Evolutionary conservation across 2,797 vertebrate species (phyloP).

Genomic region (Monodelphis domestica): DNA sequence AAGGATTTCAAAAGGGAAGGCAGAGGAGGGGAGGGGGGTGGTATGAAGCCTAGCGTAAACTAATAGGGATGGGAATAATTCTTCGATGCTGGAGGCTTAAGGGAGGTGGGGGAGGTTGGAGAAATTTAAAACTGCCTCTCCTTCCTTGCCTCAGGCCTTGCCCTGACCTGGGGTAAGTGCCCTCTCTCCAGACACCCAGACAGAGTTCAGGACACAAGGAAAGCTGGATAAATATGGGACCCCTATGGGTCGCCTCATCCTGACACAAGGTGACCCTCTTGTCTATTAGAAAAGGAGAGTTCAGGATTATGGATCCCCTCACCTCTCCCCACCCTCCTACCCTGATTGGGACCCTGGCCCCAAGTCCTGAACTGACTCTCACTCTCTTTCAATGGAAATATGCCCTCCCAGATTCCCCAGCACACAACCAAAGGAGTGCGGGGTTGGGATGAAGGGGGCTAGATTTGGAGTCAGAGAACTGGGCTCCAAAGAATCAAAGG

Average conservation of each 20-base stretch:
- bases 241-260: constrained; percentile 55
- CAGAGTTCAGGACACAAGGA: constrained; percentile 77
- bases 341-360: constrained; percentile 10
- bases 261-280: constrained; percentile 52
- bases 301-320: not conserved
- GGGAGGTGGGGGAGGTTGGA: constrained; percentile 79
- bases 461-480: not conserved
- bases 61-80: constrained; percentile 82
- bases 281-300: constrained; percentile 22
- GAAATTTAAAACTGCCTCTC: constrained; percentile 85
- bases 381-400: not conserved
- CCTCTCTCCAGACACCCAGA: constrained; percentile 80
- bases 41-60: constrained; percentile 75
- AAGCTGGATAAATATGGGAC: constrained; percentile 82
- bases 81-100: constrained; percentile 81
- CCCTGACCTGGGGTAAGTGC: constrained; percentile 85
- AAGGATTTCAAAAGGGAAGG: constrained; percentile 86
- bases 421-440: not conserved
- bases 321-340: not conserved
- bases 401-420: not conserved
- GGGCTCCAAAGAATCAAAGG: not conserved
- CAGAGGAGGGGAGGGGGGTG: constrained; percentile 76
- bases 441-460: not conserved
- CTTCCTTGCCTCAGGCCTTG: constrained; percentile 82
- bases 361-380: constrained; percentile 30